Evolutionary conservation across 2,888 invertebrate genomes (phyloP).

Genomic region (Enchytraeus crypticus): DNA sequence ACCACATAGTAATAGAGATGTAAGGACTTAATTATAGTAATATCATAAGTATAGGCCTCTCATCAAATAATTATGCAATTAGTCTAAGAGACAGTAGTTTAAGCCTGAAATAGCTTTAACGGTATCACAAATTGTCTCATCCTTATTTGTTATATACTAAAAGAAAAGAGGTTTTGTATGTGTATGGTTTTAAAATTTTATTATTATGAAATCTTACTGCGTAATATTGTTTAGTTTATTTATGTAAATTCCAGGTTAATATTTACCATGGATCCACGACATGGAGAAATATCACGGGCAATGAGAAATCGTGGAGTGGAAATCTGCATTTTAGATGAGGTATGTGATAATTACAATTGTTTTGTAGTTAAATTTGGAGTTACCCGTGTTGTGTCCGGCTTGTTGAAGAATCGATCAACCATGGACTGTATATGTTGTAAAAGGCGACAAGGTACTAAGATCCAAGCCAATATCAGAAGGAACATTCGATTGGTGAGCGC

Average conservation of each 20-base stretch:
- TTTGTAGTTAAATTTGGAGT: neutral
- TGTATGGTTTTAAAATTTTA: neutral
- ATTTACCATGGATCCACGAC: conserved; percentile 84
- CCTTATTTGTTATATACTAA: neutral
- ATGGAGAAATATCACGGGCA: conserved; percentile 91
- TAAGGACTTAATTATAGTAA: neutral
- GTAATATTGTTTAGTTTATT: neutral
- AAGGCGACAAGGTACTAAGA: too few relatives aligned
- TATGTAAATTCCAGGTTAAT: conserved; percentile 61
- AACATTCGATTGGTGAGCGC: too few relatives aligned
- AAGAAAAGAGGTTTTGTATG: neutral
- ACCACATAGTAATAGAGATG: neutral
- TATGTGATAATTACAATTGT: conserved; percentile 1
- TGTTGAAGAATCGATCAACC: too few relatives aligned
- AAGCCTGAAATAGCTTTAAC: too few relatives aligned
- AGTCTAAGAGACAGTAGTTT: too few relatives aligned
- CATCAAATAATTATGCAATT: too few relatives aligned
- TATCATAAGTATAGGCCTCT: too few relatives aligned
- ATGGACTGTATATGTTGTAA: too few relatives aligned
- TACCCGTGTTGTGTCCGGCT: too few relatives aligned
- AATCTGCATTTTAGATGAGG: conserved; percentile 57
- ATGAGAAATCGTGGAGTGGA: conserved; percentile 98
- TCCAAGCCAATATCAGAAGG: too few relatives aligned
- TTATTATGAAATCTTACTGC: neutral
- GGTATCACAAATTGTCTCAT: too few relatives aligned